These are phyloP conservation scores for Drosophila robusta DNA, from an alignment of 2,888 invertebrate species.

Conservation along the genomic window DNA sequence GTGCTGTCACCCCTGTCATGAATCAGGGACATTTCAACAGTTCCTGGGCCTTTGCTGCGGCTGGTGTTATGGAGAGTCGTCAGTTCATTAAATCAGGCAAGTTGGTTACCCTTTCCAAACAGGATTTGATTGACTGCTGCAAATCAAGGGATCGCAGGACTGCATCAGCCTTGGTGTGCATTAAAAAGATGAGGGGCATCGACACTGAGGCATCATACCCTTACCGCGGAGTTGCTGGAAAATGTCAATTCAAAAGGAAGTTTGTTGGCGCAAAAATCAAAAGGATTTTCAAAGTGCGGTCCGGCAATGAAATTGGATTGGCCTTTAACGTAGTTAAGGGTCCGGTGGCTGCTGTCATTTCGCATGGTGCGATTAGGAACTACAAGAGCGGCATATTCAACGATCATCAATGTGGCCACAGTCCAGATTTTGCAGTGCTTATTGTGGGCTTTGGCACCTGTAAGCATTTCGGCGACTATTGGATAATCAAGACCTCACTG, in stretches of 20 bases:
- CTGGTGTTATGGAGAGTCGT: constrained; percentile 34
- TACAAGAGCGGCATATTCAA: constrained; percentile 29
- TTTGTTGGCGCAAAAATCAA: constrained; percentile 14
- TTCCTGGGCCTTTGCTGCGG: constrained; percentile 51
- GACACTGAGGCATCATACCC: constrained; percentile 29
- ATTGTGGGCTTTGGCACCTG: constrained; percentile 41
- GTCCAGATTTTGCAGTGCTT: constrained; percentile 24
- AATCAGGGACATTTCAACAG: constrained; percentile 30
- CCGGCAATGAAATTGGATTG: constrained; percentile 14
- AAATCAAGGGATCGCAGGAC: fast-evolving
- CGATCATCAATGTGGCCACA: constrained; percentile 2
- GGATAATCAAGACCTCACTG: constrained; percentile 38
- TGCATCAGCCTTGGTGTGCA: not conserved
- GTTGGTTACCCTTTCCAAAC: constrained; percentile 33
- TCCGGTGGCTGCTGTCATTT: constrained; percentile 39
- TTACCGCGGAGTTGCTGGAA: constrained; percentile 23
- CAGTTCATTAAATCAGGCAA: constrained; percentile 15
- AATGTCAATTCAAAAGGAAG: not conserved
- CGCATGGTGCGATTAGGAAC: not conserved
- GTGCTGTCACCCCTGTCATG: constrained; percentile 30
- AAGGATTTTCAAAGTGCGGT: not conserved
- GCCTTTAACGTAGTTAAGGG: constrained; percentile 18
- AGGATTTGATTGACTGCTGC: constrained; percentile 39
- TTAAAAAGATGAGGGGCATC: constrained; percentile 15
- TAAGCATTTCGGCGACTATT: constrained; percentile 24